Percentiles rank a stretch among this genome's conserved stretches.
Conservation (phyloP, 1,140 invertebrate species). For the Berghia stephanieae region DNA sequence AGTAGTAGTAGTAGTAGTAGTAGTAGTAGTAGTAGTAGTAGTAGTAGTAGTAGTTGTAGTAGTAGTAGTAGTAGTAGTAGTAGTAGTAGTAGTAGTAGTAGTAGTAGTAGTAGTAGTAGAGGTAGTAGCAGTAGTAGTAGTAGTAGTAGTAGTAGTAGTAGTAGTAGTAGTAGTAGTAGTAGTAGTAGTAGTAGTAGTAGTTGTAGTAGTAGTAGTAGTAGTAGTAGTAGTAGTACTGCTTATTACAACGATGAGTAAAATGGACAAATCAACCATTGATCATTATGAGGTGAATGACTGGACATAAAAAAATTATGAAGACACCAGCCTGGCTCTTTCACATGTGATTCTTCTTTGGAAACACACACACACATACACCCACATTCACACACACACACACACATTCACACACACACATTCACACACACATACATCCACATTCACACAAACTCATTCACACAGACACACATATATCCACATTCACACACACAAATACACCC, state of each 20-base stretch:
- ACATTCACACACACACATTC: too few relatives aligned
- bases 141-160: slow-evolving; percentile 17
- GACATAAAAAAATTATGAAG: too few relatives aligned
- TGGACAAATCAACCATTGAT: too few relatives aligned
- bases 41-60: neutral
- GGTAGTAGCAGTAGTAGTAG: slow-evolving; percentile 12
- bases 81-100: slow-evolving; percentile 21
- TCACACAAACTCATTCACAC: too few relatives aligned
- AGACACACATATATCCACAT: too few relatives aligned
- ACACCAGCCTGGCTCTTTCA: too few relatives aligned
- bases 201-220: slow-evolving; percentile 22
- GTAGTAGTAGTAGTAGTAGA: slow-evolving; percentile 22
- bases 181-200: slow-evolving; percentile 15
- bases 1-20: neutral
- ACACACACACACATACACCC: too few relatives aligned
- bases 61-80: slow-evolving; percentile 5
- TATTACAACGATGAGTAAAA: neutral
- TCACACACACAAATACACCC: too few relatives aligned
- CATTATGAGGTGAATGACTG: too few relatives aligned
- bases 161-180: slow-evolving; percentile 18
- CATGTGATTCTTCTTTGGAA: too few relatives aligned
- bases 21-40: slow-evolving; percentile 5
- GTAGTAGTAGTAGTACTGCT: slow-evolving; percentile 17
- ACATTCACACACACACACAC: too few relatives aligned
- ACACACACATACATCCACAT: too few relatives aligned